Percentiles rank a stretch among this genome's conserved stretches.
phyloP scores from a whole-genome alignment of 2,797 vertebrate species.

The Chrysocyon brachyurus region DNA sequence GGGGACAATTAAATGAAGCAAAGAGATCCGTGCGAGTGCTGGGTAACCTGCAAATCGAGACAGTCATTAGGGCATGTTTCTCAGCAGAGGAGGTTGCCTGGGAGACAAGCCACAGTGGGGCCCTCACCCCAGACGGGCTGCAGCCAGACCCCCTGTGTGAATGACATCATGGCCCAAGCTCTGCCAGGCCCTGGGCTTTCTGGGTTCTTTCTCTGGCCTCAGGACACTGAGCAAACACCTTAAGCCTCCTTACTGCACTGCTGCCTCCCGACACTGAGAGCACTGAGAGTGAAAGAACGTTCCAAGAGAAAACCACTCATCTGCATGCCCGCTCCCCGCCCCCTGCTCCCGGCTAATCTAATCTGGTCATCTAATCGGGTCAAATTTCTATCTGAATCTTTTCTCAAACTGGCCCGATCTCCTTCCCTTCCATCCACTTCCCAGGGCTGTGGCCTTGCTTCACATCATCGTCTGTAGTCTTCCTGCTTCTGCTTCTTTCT shows the following conservation, averaged over 20 bases:
- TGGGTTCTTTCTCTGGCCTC: not conserved
- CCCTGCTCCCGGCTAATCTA: not conserved
- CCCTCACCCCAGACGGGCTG: not conserved
- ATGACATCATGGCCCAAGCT: conserved; percentile 1
- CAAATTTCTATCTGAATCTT: not conserved
- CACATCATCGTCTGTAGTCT: not conserved
- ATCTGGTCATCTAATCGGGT: not conserved
- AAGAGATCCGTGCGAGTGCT: not conserved
- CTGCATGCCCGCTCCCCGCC: not conserved
- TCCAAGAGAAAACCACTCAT: not conserved
- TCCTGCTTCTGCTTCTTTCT: not conserved
- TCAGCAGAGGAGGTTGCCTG: not conserved
- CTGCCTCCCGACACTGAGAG: not conserved
- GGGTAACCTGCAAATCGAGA: not conserved
- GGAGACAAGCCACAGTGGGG: not conserved
- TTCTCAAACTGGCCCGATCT: not conserved
- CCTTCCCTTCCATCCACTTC: not conserved
- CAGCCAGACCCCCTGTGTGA: not conserved
- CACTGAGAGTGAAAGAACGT: not conserved
- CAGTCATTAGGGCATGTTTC: not conserved
- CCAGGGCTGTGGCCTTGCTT: not conserved
- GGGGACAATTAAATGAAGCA: not conserved
- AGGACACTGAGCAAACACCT: conserved; percentile 12
- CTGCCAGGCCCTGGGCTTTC: not conserved
- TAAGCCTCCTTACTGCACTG: not conserved